A percentile compares a stretch with the other conserved stretches of the same genome.
Evolutionary conservation across 2,113 vertebrate species (phyloP).

Genomic region (Antigone vipio): DNA sequence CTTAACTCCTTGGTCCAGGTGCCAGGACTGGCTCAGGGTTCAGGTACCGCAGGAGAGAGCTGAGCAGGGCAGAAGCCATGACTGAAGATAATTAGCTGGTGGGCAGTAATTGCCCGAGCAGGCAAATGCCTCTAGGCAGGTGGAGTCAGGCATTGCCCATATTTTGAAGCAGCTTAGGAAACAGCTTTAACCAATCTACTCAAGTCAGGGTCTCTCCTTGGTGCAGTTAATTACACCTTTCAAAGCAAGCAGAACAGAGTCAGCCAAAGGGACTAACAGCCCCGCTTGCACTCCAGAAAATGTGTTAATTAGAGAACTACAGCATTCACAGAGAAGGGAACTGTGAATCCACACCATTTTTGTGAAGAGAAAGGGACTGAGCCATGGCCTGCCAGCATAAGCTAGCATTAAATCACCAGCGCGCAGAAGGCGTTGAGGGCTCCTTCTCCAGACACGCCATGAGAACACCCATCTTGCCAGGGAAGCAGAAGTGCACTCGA

Average conservation of each 20-base stretch:
- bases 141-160: neutral
- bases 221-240: neutral
- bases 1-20: neutral
- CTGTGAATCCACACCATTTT: neutral
- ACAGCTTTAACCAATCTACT: neutral
- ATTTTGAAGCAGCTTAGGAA: neutral
- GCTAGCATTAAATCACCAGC: neutral
- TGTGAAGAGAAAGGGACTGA: neutral
- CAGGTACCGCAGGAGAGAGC: neutral
- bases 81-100: neutral
- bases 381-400: neutral
- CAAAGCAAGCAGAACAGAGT: neutral
- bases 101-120: neutral
- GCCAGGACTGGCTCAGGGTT: neutral
- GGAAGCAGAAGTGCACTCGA: neutral
- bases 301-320: neutral
- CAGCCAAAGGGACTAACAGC: neutral
- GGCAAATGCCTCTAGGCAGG: neutral
- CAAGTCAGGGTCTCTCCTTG: fast-evolving
- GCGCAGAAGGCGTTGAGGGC: neutral
- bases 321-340: neutral
- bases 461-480: neutral
- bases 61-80: neutral
- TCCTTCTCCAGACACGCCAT: neutral
- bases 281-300: neutral